Conservation (phyloP, 2,797 vertebrate species). For the Buceros bicornis region DNA sequence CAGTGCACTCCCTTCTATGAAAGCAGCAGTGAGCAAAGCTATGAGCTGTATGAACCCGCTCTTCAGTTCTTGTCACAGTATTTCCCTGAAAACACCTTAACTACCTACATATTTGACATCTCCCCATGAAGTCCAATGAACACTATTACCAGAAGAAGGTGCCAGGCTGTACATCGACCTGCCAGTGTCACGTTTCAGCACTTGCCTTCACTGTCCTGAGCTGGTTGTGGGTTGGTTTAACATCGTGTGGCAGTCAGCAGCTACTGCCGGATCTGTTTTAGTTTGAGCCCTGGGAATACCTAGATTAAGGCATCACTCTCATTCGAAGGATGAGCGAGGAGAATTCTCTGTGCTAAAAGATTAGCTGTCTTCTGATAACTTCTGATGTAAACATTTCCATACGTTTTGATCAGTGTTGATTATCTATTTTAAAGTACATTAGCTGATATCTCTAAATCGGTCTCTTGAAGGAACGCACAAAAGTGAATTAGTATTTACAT, state of each 20-base stretch:
- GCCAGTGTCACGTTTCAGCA: neutral
- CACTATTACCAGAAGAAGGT: neutral
- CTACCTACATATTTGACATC: neutral
- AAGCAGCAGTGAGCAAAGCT: neutral
- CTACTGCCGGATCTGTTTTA: neutral
- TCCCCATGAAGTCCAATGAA: neutral
- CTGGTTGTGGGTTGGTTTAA: neutral
- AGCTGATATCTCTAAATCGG: neutral
- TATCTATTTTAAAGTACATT: neutral
- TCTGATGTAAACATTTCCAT: neutral
- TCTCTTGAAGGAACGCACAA: neutral
- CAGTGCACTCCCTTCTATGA: neutral
- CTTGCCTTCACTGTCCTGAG: neutral
- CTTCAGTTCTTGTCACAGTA: neutral
- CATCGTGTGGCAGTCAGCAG: no score
- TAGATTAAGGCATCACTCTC: neutral
- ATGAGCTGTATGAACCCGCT: neutral
- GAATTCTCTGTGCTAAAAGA: neutral
- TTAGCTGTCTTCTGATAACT: neutral
- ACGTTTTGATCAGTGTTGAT: neutral
- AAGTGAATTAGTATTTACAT: neutral
- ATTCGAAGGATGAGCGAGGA: neutral
- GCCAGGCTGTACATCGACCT: neutral
- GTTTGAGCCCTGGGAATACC: neutral
- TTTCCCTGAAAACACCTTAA: neutral